phyloP scores from a whole-genome alignment of 2,113 vertebrate species.

The Anarrhichthys ocellatus region DNA sequence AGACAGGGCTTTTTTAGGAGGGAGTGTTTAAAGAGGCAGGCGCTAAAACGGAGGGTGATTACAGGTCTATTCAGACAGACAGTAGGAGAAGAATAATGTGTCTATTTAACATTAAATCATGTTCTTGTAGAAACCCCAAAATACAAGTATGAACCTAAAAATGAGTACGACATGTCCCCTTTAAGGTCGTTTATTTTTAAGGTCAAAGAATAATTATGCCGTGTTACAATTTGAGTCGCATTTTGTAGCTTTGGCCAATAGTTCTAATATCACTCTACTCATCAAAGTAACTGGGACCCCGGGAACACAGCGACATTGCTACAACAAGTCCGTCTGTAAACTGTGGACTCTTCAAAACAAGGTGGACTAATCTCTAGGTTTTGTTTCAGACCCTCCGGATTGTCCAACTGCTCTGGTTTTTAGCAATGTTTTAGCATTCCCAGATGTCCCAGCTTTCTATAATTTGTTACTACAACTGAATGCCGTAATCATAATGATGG shows the following conservation, averaged over 20 bases:
- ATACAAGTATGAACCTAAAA: no score
- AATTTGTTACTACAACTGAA: background rate
- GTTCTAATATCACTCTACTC: background rate
- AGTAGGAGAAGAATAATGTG: no score
- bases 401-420: background rate
- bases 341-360: background rate
- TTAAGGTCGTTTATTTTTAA: no score
- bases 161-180: no score
- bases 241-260: background rate
- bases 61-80: no score
- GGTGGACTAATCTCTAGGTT: background rate
- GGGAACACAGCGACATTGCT: background rate
- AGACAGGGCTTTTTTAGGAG: no score
- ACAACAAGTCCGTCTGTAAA: background rate
- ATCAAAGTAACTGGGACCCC: background rate
- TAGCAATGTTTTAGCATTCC: background rate
- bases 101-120: no score
- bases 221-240: background rate
- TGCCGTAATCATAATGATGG: background rate
- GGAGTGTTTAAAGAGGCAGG: no score
- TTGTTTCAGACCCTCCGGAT: background rate
- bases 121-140: no score
- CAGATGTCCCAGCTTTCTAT: background rate
- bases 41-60: no score
- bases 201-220: no score